Evolutionary conservation across 2,888 invertebrate species (phyloP).

Genomic region (Phyllotreta striolata): DNA sequence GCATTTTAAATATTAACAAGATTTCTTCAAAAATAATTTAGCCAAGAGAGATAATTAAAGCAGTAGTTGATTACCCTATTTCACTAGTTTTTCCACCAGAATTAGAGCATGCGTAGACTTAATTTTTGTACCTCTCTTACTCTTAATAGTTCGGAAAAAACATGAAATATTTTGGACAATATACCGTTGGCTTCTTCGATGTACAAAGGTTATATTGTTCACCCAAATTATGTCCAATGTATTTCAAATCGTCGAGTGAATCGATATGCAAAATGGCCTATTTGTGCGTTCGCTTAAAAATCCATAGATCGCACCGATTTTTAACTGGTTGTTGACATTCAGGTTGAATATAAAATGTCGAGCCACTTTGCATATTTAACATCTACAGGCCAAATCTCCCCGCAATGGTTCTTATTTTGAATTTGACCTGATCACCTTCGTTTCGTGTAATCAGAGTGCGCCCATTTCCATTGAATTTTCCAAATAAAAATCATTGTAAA

Average conservation of each 20-base stretch:
- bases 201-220: background rate
- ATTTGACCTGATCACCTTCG: constrained; percentile 19
- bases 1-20: too few relatives aligned
- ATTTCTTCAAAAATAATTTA: too few relatives aligned
- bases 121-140: constrained; percentile 14
- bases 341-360: background rate
- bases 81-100: constrained; percentile 8
- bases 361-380: constrained; percentile 8
- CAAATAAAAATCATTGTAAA: background rate
- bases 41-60: too few relatives aligned
- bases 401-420: constrained; percentile 11
- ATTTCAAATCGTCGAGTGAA: constrained; percentile 10
- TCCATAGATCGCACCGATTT: background rate
- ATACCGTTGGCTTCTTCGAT: background rate
- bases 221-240: constrained; percentile 7
- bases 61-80: background rate
- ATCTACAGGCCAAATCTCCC: constrained; percentile 24
- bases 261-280: constrained; percentile 1
- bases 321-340: too few relatives aligned
- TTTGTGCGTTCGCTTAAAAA: background rate
- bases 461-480: background rate
- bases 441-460: constrained; percentile 5
- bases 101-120: constrained; percentile 9
- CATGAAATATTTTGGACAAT: constrained; percentile 16
- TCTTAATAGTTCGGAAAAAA: constrained; percentile 12